These are phyloP conservation scores for Heliothis subflexa DNA, from an alignment of 1,140 invertebrate species.

Conservation along the genomic window DNA sequence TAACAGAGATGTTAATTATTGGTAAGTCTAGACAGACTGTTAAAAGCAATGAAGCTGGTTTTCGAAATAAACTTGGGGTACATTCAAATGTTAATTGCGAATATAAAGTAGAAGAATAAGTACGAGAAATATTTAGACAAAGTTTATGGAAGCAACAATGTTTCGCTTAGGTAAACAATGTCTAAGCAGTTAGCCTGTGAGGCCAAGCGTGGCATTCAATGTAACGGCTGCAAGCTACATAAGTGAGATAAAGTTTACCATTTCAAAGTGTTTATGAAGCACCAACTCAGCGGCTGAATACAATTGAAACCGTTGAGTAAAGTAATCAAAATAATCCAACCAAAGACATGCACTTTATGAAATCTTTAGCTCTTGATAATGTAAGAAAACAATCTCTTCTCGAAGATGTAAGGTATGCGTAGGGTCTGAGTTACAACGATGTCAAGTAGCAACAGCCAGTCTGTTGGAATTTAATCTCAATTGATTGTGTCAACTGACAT, in stretches of 20 bases:
- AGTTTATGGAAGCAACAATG: not conserved
- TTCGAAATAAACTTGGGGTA: not conserved
- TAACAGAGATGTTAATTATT: not conserved
- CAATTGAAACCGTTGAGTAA: not conserved
- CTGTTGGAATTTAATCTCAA: conserved; percentile 12
- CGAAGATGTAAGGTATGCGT: not conserved
- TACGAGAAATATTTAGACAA: conserved; percentile 12
- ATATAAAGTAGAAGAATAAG: not conserved
- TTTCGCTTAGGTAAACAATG: conserved; percentile 15
- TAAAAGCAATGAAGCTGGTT: not conserved
- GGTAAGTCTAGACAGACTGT: not conserved
- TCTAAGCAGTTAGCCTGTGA: conserved; percentile 12
- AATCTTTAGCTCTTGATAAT: not conserved
- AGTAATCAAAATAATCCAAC: conserved; percentile 2
- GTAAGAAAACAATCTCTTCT: conserved; percentile 1
- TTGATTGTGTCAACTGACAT: conserved; percentile 11
- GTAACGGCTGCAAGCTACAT: conserved; percentile 16
- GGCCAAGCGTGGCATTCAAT: conserved; percentile 20
- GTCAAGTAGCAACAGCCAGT: conserved; percentile 15
- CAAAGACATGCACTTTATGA: not conserved
- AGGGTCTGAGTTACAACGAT: conserved; percentile 16
- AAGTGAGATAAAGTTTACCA: not conserved
- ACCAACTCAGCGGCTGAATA: not conserved
- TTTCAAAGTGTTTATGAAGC: conserved; percentile 22
- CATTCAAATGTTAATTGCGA: conserved; percentile 15